These are phyloP conservation scores for Trididemnum clinides DNA, from an alignment of 23 tunicate genomes.

Conservation along the genomic window DNA sequence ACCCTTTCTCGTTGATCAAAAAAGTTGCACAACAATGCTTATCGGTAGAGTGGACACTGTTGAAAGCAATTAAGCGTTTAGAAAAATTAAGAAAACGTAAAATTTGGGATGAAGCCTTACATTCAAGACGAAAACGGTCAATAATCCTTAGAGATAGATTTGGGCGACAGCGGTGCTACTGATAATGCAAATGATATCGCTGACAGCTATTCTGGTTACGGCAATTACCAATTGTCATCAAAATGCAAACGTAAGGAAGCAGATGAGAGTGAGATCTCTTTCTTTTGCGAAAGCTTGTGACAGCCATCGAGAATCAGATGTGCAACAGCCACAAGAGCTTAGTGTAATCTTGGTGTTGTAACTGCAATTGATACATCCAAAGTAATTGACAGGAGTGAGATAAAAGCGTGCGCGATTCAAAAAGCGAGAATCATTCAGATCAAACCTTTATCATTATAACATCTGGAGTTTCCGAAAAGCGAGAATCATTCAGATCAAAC, in stretches of 20 bases:
- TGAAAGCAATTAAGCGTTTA: background rate
- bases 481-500: too few species aligned
- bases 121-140: background rate
- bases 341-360: background rate
- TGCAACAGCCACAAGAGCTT: background rate
- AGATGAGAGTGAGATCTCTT: background rate
- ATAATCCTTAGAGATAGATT: background rate
- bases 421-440: background rate
- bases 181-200: background rate
- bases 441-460: background rate
- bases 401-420: background rate
- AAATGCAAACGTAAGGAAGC: background rate
- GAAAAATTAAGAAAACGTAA: too few species aligned
- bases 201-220: background rate
- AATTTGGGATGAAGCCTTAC: background rate
- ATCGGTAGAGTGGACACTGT: background rate
- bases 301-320: background rate
- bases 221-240: too few species aligned
- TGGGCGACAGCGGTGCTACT: background rate
- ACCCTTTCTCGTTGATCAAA: background rate
- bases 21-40: background rate
- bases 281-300: background rate
- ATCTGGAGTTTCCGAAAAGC: too few species aligned
- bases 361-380: background rate
- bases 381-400: too few species aligned